Conservation (phyloP, 2,113 vertebrate genomes). For the Naja naja region DNA sequence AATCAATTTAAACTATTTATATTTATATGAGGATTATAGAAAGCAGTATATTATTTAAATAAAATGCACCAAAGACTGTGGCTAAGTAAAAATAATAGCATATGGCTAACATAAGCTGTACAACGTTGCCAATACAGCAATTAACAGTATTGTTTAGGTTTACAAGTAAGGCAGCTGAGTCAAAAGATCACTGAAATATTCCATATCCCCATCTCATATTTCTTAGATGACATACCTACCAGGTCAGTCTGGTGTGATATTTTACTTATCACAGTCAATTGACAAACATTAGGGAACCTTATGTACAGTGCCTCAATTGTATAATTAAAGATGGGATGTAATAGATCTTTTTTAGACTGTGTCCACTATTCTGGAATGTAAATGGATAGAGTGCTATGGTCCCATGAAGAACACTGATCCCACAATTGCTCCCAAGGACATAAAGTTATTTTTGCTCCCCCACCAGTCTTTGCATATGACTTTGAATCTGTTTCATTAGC, state of each 20-base stretch:
- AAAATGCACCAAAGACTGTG: conserved; percentile 57
- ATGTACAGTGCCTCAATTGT: neutral
- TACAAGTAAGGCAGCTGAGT: neutral
- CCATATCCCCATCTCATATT: neutral
- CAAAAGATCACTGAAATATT: neutral
- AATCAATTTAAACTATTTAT: conserved; percentile 39
- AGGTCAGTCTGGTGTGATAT: neutral
- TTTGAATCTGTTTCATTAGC: neutral
- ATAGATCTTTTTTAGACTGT: neutral
- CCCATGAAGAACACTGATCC: neutral
- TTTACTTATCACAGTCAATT: neutral
- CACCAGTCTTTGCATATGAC: neutral
- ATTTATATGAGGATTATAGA: conserved; percentile 33
- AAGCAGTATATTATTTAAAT: conserved; percentile 49
- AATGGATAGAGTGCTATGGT: neutral
- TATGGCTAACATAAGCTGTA: conserved; percentile 35
- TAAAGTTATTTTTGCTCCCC: neutral
- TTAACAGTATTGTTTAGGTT: neutral
- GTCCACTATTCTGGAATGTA: neutral
- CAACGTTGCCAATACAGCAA: neutral
- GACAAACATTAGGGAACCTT: neutral
- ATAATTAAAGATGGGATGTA: neutral
- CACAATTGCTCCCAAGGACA: neutral
- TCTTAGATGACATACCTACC: neutral
- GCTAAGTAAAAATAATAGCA: conserved; percentile 47